Base-by-base conservation (phyloP, 2,113 vertebrate species). In the Corythaixoides concolor region DNA sequence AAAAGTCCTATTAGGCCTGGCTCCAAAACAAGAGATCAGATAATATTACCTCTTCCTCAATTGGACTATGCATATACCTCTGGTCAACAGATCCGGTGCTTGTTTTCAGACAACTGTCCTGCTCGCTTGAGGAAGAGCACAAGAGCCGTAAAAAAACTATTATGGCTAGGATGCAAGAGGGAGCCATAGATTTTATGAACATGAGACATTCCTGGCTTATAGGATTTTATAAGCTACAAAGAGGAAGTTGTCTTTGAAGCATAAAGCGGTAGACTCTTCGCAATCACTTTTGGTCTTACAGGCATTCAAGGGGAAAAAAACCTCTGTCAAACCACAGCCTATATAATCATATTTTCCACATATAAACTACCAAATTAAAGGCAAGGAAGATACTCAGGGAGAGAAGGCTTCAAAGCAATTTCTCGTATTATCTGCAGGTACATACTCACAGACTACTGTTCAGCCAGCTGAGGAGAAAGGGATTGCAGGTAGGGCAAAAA, bases 191-290 rank as follows among this genome's bases (percentile, higher is more conserved):
- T 91, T 91, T 87, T 69, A 85, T 87, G 77, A 91, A 79, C 87
- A 45, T 35, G 37, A 85, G 35, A 69, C 77, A 47, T 62, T 58
- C 50, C 74, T 37, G 58, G 32, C 70, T 89, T 92, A 73, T 4
- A 75, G 62, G 28, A 5, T 79, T 97, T 91, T 92, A 76, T 39
- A 68, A 83, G 59, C 52, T 85, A 69, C 78, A 89, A 94, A 90
- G 67, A 87, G 47, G 84, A 87, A 79, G 63, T 66, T 85, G 81
- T 89, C 84, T 94, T 88, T 75, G 84, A 88, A 92, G 73, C 89
- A 89, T 89, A 74, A 95, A 96, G 59, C 33, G 73, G 63, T 89
- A 55, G 74, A 26, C 68, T 62, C 53, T 64, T 85, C 6, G 19
- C 66, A 89, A 64, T 76, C 63, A 67, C 70, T 92, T 91, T 41